A percentile compares a stretch with the other conserved stretches of the same genome.
Conservation (phyloP, 92 coral and sea anemone species). For the Heliopora coerulea region DNA sequence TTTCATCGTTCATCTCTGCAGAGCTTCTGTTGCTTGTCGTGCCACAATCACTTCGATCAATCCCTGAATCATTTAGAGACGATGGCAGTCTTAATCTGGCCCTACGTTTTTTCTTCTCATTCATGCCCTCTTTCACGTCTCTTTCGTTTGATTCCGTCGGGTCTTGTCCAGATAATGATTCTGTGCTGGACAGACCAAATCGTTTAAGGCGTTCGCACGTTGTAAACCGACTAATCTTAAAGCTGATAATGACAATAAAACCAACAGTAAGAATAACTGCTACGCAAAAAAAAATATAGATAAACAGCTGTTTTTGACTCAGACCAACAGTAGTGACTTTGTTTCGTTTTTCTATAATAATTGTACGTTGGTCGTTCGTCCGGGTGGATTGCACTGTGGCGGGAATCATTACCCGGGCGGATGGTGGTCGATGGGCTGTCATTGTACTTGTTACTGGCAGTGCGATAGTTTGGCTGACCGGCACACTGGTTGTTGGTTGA, state of each 20-base stretch:
- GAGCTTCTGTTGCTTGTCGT: conserved; percentile 32
- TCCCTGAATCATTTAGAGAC: conserved; percentile 30
- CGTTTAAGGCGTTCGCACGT: not conserved
- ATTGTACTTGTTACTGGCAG: not conserved
- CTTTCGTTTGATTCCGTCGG: not conserved
- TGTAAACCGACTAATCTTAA: conserved; percentile 10
- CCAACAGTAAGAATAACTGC: conserved; percentile 13
- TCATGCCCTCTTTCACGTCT: not conserved
- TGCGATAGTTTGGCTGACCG: not conserved
- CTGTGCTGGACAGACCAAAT: not conserved
- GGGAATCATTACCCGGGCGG: conserved; percentile 2
- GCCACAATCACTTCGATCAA: conserved; percentile 31
- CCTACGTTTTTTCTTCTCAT: not conserved
- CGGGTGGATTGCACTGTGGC: conserved; percentile 3
- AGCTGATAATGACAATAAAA: conserved; percentile 23
- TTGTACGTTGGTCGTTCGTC: not conserved
- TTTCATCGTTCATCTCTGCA: conserved; percentile 8
- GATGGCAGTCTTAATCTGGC: not conserved
- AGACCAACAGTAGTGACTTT: conserved; percentile 1
- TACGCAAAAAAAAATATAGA: conserved; percentile 16
- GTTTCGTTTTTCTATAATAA: conserved; percentile 27
- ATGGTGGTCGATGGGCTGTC: not conserved
- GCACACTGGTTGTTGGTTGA: not conserved
- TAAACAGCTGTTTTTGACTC: conserved; percentile 18
- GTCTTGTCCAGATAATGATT: conserved; percentile 1